Percentiles rank a stretch among this genome's conserved stretches.
Evolutionary conservation across 2,113 vertebrate genomes (phyloP).

Genomic region (Procavia capensis): DNA sequence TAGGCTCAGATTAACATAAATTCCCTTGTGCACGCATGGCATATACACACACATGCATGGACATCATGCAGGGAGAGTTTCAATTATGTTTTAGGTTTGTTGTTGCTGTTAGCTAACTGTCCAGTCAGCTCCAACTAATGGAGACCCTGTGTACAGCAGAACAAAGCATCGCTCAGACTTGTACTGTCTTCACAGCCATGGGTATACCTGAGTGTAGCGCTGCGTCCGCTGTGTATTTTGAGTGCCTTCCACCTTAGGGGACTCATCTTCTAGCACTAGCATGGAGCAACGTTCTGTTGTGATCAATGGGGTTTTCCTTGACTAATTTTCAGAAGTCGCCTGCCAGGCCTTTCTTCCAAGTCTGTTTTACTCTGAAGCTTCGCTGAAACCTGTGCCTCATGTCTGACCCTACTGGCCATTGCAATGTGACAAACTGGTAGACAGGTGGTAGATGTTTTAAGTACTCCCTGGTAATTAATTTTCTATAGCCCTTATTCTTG

Average conservation of each 20-base stretch:
- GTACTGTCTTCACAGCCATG: too few relatives aligned
- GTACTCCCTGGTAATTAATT: background rate
- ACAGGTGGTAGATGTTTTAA: background rate
- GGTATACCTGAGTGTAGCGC: background rate
- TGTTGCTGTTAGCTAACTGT: background rate
- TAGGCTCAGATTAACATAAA: rapidly evolving
- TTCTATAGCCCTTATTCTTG: background rate
- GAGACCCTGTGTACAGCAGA: background rate
- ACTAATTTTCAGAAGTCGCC: background rate
- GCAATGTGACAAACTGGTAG: background rate
- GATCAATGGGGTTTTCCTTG: too few relatives aligned
- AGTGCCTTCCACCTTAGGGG: background rate
- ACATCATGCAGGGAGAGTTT: background rate
- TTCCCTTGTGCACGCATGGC: background rate
- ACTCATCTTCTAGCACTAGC: background rate
- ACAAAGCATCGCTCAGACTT: background rate
- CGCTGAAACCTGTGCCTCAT: background rate
- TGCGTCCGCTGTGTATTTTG: background rate
- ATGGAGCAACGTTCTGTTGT: too few relatives aligned
- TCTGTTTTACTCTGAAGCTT: background rate
- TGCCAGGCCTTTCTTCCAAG: background rate
- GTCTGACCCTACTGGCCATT: too few relatives aligned
- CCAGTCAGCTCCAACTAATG: background rate
- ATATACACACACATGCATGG: rapidly evolving
- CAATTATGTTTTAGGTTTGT: background rate